Percentiles rank a stretch among this genome's conserved stretches.
Evolutionary conservation across 2,797 vertebrate species (phyloP).

Genomic region (Coendou prehensilis): DNA sequence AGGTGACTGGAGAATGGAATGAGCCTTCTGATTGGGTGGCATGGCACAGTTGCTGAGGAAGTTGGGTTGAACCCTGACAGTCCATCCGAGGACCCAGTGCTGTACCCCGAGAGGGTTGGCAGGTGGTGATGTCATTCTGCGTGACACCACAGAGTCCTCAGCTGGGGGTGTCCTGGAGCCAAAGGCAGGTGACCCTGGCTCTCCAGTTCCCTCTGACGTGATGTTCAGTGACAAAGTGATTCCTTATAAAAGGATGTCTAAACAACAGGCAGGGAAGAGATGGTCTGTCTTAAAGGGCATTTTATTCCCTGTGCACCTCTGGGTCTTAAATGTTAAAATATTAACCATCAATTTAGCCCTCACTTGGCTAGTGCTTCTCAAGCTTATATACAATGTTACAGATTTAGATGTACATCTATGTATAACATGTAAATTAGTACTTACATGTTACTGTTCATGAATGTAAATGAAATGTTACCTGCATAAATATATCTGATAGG

Average conservation of each 20-base stretch:
- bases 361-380: background rate
- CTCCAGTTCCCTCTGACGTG: background rate
- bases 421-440: background rate
- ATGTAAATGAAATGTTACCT: background rate
- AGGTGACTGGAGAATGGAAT: background rate
- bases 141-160: background rate
- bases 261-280: background rate
- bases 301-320: background rate
- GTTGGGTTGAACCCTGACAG: background rate
- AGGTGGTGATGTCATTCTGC: background rate
- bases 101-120: accelerated
- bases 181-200: background rate
- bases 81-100: background rate
- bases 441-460: background rate
- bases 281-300: background rate
- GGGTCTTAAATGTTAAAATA: slow-evolving; percentile 27
- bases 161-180: background rate
- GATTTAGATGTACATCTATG: background rate
- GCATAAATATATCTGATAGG: background rate
- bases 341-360: background rate
- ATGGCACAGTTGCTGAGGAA: background rate
- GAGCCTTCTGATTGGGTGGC: background rate
- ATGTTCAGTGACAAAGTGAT: background rate
- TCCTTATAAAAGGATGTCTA: background rate
- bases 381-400: background rate